These are phyloP conservation scores for Erebia epiphron DNA, from an alignment of 2,888 invertebrate species.

Conservation along the genomic window DNA sequence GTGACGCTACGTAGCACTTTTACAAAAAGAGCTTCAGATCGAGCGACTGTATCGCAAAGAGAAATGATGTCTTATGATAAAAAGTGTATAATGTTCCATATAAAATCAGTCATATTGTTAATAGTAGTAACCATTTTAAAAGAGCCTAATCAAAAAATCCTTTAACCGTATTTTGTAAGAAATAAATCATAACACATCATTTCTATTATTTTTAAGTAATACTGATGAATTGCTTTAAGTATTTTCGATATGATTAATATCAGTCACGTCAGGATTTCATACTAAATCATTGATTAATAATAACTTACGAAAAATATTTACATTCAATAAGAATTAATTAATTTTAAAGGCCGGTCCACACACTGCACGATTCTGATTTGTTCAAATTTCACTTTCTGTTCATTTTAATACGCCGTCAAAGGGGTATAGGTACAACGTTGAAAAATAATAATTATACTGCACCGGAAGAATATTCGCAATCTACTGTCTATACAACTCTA, in stretches of 20 bases:
- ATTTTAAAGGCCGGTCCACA: conserved; percentile 44
- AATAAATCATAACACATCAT: conserved; percentile 46
- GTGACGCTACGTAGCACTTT: background rate
- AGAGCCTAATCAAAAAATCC: conserved; percentile 37
- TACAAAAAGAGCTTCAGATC: conserved; percentile 3
- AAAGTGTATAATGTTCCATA: conserved; percentile 39
- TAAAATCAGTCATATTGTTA: conserved; percentile 39
- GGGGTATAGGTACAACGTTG: too few relatives aligned
- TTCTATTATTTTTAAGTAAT: conserved; percentile 36
- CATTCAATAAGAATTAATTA: conserved; percentile 55
- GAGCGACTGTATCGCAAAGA: conserved; percentile 28
- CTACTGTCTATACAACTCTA: too few relatives aligned
- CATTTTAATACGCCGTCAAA: too few relatives aligned
- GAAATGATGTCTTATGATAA: conserved; percentile 44
- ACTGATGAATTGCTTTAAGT: conserved; percentile 29
- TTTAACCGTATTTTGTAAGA: conserved; percentile 28
- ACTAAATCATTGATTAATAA: conserved; percentile 59
- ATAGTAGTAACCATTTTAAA: conserved; percentile 31
- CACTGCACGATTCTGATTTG: conserved; percentile 19
- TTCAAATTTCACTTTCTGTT: background rate
- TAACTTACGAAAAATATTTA: conserved; percentile 76
- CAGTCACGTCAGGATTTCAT: conserved; percentile 68
- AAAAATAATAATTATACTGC: too few relatives aligned
- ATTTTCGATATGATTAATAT: conserved; percentile 47
- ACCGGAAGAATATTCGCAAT: too few relatives aligned